phyloP scores from a whole-genome alignment of 1,140 invertebrate species.

The Micrasema minimum region DNA sequence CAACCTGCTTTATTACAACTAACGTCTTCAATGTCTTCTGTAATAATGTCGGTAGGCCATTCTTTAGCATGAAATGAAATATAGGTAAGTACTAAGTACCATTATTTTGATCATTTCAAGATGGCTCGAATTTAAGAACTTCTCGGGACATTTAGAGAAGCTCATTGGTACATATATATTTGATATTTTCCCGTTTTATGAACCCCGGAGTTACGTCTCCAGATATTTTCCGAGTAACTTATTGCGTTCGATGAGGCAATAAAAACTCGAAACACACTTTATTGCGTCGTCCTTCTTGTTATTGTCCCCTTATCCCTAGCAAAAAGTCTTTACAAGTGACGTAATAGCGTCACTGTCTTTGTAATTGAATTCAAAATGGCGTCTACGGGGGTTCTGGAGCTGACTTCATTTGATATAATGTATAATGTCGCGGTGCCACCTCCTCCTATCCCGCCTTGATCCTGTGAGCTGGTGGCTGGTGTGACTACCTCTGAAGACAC shows the following conservation, averaged over 20 bases:
- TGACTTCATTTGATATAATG: conserved; percentile 54
- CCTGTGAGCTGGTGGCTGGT: conserved; percentile 2
- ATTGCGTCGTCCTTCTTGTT: conserved; percentile 48
- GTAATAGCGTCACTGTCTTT: conserved; percentile 48
- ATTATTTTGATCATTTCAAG: neutral
- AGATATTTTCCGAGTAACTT: conserved; percentile 36
- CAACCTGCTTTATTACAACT: too few species aligned
- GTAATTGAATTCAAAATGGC: conserved; percentile 54
- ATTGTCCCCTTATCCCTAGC: conserved; percentile 44
- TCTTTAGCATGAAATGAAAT: too few species aligned
- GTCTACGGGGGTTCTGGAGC: conserved; percentile 44
- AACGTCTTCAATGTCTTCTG: too few species aligned
- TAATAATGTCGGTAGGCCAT: too few species aligned
- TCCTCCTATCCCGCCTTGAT: conserved; percentile 26
- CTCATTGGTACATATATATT: neutral
- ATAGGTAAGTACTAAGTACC: too few species aligned
- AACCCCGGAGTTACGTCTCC: conserved; percentile 7
- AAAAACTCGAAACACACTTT: conserved; percentile 46
- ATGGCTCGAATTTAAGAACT: neutral
- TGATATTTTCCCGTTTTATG: conserved; percentile 12
- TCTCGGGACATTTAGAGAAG: neutral
- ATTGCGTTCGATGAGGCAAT: conserved; percentile 37
- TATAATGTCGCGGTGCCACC: conserved; percentile 38
- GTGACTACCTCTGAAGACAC: conserved; percentile 38
- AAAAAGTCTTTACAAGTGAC: conserved; percentile 47